Evolutionary conservation across 2,113 vertebrate species (phyloP), one percentile per base, ranked within the genome.

Genomic region (Bagarius yarrelli): DNA sequence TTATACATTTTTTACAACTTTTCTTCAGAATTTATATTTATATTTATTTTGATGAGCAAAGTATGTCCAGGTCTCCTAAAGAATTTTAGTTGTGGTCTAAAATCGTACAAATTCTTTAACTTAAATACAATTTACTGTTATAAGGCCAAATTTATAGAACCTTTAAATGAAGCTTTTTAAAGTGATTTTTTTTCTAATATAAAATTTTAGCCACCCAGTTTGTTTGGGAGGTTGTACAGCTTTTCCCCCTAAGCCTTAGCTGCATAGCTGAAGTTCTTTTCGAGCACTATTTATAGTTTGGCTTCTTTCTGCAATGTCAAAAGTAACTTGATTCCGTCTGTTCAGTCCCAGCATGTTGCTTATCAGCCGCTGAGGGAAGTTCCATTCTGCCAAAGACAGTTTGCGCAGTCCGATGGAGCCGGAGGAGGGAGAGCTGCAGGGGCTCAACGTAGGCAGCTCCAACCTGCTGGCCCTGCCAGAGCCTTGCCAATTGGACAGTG

Each of bases 291-390:
- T 97, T 95, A 95, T 98, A 99, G 96, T 81, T 88, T 94, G 94
- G 93, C 92, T 95, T 81, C 91, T 91, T 85, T 94, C 91, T 92
- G 94, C 95, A 96, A 94, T 96, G 96, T 98, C 95, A 94, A 94
- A 92, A 94, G 96, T 95, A 98, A 98, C 90, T 89, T 82, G 95
- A 97, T 93, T 93, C 94, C 94, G 89, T 95, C 93, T 95, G 95
- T 95, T 94, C 93, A 95, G 91, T 92, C 93, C 89, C 87, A 88
- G 89, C 85, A 90, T 93, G 94, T 95, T 94, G 93, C 94, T 94
- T 95, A 94, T 95, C 96, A 95, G 88, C 89, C 85, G 81, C 71
- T 69, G 73, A 88, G 36, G 40, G 23, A 84, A 90, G 86, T 88
- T 83, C 85, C 73, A 89, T 92, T 91, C 91, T 91, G 88, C 91